A percentile compares a stretch with the other conserved stretches of the same genome.
These are phyloP conservation scores for Aleadryas rufinucha DNA, from an alignment of 2,113 vertebrate species.

Conservation along the genomic window DNA sequence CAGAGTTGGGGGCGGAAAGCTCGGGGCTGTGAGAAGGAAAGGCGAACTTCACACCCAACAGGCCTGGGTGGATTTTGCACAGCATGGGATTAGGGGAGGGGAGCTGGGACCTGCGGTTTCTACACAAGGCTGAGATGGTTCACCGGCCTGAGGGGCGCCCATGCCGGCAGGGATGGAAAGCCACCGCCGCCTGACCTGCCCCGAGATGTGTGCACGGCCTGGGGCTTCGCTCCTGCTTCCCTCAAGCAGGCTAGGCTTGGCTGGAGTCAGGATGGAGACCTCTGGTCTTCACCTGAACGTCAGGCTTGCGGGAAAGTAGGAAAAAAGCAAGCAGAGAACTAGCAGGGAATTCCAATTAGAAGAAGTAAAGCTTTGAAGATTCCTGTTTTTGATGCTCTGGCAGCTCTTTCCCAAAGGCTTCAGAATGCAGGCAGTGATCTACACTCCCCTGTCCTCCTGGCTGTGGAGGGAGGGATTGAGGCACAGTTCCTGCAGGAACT, in stretches of 20 bases:
- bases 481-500: not conserved
- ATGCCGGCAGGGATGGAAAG: not conserved
- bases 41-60: not conserved
- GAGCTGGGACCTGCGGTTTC: not conserved
- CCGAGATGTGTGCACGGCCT: rapidly evolving
- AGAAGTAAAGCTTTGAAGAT: not conserved
- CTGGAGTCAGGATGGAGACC: not conserved
- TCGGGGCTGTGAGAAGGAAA: not conserved
- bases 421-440: not conserved
- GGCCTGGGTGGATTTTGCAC: not conserved
- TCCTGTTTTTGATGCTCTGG: not conserved
- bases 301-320: not conserved
- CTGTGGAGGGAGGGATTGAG: not conserved
- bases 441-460: not conserved
- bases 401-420: not conserved
- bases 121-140: not conserved
- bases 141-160: not conserved
- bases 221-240: rapidly evolving
- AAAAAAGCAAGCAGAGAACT: not conserved
- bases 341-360: not conserved
- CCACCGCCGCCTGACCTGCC: rapidly evolving
- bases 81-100: rapidly evolving
- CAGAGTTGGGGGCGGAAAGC: no score
- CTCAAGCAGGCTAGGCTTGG: not conserved
- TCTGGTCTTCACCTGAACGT: rapidly evolving